These are phyloP conservation scores for Uria lomvia DNA, from an alignment of 2,113 vertebrate species.

Conservation along the genomic window DNA sequence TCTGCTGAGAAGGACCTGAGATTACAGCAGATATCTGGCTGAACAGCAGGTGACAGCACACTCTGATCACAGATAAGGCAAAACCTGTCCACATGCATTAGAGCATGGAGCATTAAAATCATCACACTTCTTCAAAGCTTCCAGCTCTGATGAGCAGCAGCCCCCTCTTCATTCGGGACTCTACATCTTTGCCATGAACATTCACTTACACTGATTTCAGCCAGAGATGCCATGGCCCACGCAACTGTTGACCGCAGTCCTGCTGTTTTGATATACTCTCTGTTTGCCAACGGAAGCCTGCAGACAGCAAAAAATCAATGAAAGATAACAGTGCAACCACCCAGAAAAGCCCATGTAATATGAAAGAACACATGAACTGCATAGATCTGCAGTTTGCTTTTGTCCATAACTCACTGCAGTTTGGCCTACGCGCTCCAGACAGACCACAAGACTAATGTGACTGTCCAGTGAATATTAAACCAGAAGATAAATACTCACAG, in stretches of 20 bases:
- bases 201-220: conserved; percentile 81
- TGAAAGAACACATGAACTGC: neutral
- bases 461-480: neutral
- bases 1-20: neutral
- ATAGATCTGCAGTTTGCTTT: neutral
- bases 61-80: neutral
- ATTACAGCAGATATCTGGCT: neutral
- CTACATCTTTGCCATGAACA: neutral
- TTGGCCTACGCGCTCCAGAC: neutral
- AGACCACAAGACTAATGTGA: neutral
- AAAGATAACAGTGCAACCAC: neutral
- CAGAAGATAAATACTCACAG: neutral
- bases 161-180: neutral
- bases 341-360: neutral
- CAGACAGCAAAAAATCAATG: neutral
- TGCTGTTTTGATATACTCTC: conserved; percentile 82
- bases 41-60: neutral
- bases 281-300: conserved; percentile 85
- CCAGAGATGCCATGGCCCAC: conserved; percentile 88
- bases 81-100: neutral
- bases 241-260: conserved; percentile 89
- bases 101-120: neutral
- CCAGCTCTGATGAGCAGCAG: neutral
- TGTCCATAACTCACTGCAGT: neutral
- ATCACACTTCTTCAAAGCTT: neutral